These are phyloP conservation scores for Pelagia noctiluca DNA, from an alignment of 30 jellyfish, hydroid and myxozoan species.

Conservation along the genomic window DNA sequence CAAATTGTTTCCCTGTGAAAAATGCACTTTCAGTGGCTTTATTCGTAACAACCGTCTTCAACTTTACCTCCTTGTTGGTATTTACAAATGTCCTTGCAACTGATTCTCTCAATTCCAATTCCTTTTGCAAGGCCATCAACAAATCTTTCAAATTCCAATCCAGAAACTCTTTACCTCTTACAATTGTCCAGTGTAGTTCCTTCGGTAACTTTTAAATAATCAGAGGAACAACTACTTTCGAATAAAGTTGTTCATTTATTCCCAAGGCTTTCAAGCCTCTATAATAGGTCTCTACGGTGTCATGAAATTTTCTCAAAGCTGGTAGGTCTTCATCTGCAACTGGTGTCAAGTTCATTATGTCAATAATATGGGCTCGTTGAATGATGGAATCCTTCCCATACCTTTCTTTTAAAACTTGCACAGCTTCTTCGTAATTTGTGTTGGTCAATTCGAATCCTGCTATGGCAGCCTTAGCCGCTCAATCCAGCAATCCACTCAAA, in stretches of 20 bases:
- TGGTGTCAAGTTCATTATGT: conserved; percentile 23
- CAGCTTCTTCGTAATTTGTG: conserved; percentile 41
- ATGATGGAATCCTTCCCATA: conserved; percentile 42
- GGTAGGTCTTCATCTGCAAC: conserved; percentile 40
- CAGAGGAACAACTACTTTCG: conserved; percentile 16
- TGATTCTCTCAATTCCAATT: conserved; percentile 24
- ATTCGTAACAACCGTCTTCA: conserved; percentile 7
- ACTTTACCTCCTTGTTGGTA: conserved; percentile 12
- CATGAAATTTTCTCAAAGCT: conserved; percentile 14
- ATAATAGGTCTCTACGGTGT: conserved; percentile 32
- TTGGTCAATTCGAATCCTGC: conserved; percentile 48
- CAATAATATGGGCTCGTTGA: conserved; percentile 35
- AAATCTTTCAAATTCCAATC: conserved; percentile 46
- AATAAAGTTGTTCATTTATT: conserved; percentile 9
- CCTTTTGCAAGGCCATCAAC: conserved; percentile 43
- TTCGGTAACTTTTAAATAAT: conserved; percentile 37
- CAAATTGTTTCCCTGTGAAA: conserved; percentile 10
- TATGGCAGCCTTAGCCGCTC: conserved; percentile 19
- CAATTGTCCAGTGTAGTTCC: conserved; percentile 19
- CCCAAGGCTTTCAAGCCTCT: conserved; percentile 47
- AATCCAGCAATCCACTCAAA: conserved; percentile 22
- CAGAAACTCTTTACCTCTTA: conserved; percentile 31
- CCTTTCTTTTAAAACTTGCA: conserved; percentile 45
- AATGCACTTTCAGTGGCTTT: conserved; percentile 60
- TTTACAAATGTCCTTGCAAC: conserved; percentile 17